A percentile compares a stretch with the other conserved stretches of the same genome.
Evolutionary conservation across 2,797 vertebrate genomes (phyloP).

Genomic region (Cynopterus sphinx): DNA sequence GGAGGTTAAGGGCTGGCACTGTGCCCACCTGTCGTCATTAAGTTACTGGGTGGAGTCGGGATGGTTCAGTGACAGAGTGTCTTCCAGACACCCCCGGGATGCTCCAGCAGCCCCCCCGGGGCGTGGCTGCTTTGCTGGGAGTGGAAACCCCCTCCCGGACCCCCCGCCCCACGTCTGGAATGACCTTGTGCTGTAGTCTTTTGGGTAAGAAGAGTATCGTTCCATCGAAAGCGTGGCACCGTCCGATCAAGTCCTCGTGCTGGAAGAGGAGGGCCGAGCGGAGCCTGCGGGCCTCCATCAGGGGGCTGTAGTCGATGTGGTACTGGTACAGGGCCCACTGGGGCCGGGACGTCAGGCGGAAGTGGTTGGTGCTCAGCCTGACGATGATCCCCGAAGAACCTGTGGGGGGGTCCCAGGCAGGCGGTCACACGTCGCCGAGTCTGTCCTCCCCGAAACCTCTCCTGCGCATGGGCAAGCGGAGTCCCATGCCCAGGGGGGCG

Average conservation of each 20-base stretch:
- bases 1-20: no score
- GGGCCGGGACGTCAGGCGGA: constrained; percentile 92
- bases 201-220: constrained; percentile 91
- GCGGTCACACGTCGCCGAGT: not conserved
- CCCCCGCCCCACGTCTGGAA: not conserved
- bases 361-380: constrained; percentile 90
- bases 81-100: no score
- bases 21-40: no score
- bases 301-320: constrained; percentile 92
- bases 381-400: constrained; percentile 89
- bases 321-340: constrained; percentile 97
- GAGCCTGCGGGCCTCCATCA: constrained; percentile 93
- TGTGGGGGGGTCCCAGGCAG: constrained; percentile 59
- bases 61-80: no score
- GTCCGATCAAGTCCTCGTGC: constrained; percentile 91
- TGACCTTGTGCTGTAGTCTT: constrained; percentile 88
- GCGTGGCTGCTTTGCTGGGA: not conserved
- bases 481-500: not conserved
- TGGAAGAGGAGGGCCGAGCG: constrained; percentile 91
- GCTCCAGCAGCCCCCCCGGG: not conserved
- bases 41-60: not conserved
- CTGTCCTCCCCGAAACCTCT: rapidly evolving
- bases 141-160: not conserved
- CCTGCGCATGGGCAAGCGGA: not conserved
- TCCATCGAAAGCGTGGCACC: constrained; percentile 92